Conservation (phyloP, 2,888 invertebrate genomes). For the Rotaria magnacalcarata region DNA sequence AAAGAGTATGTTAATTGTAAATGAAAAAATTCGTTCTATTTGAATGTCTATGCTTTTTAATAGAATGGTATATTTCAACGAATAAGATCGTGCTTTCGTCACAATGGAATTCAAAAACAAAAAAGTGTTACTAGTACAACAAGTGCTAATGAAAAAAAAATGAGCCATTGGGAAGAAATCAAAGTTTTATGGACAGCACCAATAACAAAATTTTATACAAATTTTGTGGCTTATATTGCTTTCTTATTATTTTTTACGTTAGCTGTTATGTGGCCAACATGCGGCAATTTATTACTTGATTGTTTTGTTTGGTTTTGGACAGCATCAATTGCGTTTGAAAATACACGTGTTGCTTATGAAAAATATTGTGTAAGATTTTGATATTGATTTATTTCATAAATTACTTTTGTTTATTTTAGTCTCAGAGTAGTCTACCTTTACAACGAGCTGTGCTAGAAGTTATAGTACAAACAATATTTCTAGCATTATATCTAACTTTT, state of each 20-base stretch:
- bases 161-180: constrained; percentile 40
- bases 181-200: constrained; percentile 42
- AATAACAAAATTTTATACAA: constrained; percentile 44
- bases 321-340: constrained; percentile 44
- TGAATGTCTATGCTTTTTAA: neutral
- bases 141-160: neutral
- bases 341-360: constrained; percentile 41
- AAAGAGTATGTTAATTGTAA: neutral
- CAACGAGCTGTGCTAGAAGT: constrained; percentile 50
- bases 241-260: constrained; percentile 40
- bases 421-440: constrained; percentile 50
- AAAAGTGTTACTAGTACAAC: constrained; percentile 3
- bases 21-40: no score
- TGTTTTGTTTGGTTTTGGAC: constrained; percentile 50
- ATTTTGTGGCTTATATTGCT: constrained; percentile 41
- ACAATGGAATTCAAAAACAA: neutral
- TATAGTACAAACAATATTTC: constrained; percentile 50
- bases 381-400: neutral
- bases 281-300: constrained; percentile 58
- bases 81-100: neutral
- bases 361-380: constrained; percentile 44
- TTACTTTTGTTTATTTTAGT: neutral
- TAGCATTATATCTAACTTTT: constrained; percentile 52
- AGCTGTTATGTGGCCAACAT: constrained; percentile 54
- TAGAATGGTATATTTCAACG: neutral